Conservation (phyloP, 2,888 invertebrate species). For the Leistus spinibarbis region DNA sequence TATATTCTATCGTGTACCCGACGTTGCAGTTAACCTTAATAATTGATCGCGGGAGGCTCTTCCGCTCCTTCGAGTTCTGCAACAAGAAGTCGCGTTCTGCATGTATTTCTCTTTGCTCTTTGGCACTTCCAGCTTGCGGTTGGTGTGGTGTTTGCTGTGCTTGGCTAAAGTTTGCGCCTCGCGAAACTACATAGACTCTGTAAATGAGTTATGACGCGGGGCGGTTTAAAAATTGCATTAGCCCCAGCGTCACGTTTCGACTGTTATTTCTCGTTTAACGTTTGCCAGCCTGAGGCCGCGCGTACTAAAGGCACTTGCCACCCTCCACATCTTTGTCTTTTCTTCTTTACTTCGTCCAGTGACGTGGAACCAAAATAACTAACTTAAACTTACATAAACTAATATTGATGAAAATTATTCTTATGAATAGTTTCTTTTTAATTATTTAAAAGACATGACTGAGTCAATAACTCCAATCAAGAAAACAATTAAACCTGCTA, state of each 20-base stretch:
- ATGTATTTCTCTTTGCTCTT: not conserved
- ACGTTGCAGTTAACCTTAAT: conserved; percentile 29
- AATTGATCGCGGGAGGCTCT: conserved; percentile 32
- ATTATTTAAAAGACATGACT: too few relatives aligned
- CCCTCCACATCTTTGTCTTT: conserved; percentile 42
- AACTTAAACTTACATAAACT: not conserved
- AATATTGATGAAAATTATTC: too few relatives aligned
- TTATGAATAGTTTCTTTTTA: too few relatives aligned
- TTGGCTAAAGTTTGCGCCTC: not conserved
- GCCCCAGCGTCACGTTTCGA: conserved; percentile 54
- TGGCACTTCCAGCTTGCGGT: too few relatives aligned
- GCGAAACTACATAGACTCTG: not conserved
- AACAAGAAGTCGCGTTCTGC: not conserved
- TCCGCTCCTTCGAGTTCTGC: not conserved
- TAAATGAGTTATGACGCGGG: conserved; percentile 48
- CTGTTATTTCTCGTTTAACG: conserved; percentile 58
- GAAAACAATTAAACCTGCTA: too few relatives aligned
- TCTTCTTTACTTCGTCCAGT: not conserved
- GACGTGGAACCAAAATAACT: not conserved
- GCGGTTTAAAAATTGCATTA: conserved; percentile 54
- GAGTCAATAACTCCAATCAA: too few relatives aligned
- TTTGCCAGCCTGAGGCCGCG: conserved; percentile 28
- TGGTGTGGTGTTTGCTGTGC: too few relatives aligned
- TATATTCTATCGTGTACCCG: conserved; percentile 30
- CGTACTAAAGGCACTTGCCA: conserved; percentile 39